phyloP scores from a whole-genome alignment of 2,797 vertebrate species.

The Chanos chanos region DNA sequence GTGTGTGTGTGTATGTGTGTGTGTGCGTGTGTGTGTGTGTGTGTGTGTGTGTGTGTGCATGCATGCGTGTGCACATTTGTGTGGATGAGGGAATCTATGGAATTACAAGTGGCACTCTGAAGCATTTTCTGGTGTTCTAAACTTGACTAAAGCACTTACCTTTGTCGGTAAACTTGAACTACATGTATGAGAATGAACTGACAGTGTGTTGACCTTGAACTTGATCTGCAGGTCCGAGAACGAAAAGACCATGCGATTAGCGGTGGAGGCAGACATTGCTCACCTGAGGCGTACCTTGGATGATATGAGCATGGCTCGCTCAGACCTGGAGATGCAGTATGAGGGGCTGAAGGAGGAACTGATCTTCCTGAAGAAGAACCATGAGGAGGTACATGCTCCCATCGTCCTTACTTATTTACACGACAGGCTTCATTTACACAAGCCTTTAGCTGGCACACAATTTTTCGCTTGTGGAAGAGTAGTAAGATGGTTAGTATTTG shows the following conservation, averaged over 20 bases:
- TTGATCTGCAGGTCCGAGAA: constrained; percentile 60
- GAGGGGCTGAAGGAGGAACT: constrained; percentile 76
- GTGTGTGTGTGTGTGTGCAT: constrained; percentile 2
- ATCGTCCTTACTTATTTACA: too few species aligned
- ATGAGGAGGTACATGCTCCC: constrained; percentile 77
- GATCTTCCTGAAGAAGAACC: constrained; percentile 71
- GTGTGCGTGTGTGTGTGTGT: constrained; percentile 9
- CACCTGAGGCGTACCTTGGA: constrained; percentile 67
- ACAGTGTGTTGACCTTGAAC: too few species aligned
- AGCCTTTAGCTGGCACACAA: too few species aligned
- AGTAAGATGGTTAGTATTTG: too few species aligned
- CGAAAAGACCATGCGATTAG: constrained; percentile 65
- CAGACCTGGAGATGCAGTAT: constrained; percentile 74
- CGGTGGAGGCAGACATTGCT: constrained; percentile 68
- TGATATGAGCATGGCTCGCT: constrained; percentile 65
- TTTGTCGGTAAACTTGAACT: background rate
- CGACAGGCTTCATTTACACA: too few species aligned
- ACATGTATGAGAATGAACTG: constrained; percentile 57
- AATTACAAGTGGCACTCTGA: too few species aligned
- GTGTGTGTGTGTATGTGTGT: background rate
- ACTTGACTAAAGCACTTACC: background rate
- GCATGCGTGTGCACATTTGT: constrained; percentile 1
- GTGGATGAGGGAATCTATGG: background rate
- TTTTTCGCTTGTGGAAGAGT: too few species aligned
- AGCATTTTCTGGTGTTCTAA: background rate